Evolutionary conservation across 2,888 invertebrate genomes (phyloP), one percentile per base, ranked within the genome.

Genomic region (Monopis laevigella): DNA sequence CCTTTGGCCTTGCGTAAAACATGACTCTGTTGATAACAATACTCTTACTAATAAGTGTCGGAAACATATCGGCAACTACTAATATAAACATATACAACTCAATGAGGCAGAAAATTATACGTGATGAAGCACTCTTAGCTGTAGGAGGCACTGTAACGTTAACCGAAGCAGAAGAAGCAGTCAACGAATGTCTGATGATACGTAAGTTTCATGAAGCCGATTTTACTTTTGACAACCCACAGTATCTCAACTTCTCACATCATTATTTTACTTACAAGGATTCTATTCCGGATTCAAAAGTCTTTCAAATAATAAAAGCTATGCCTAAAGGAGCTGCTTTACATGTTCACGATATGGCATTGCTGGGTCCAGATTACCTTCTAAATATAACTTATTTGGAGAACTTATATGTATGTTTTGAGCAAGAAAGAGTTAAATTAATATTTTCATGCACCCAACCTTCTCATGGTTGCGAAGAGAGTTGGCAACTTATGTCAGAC

Each of bases 291-390:
- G 49, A 72, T 0, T 89, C 90, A 0, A 73, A 83, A 45, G 85
- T 92, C 0, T 91, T 86, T 54, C 63, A 83, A 48, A 75, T 90
- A 5, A 83, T 93, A 8, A 73, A 82, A 45, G 65, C 64, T 24
- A 82, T 93, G 81, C 93, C 93, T 0, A 93, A 93, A 67, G 93
- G 90, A 2, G 88, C 84, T 0, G 84, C 86, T 0, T 61, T 91
- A 10, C 92, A 91, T 57, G 75, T 85, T 0, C 91, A 91, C 54
- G 85, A 89, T 47, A 84, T 86, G 43, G 86, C 86, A 0, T 65
- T 88, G 0, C 75, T 84, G 13, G 86, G 86, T 4, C 71, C 84
- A 0, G 85, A 88, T 46, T 89, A 83, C 48, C 51, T 89, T 0
- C 56, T 88, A 27, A 82, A 86, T 29, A 53, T 90, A 18, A 89